Percentiles rank a stretch among this genome's conserved stretches.
These are phyloP conservation scores for Oceanites oceanicus DNA, from an alignment of 2,113 vertebrate species.

Conservation along the genomic window DNA sequence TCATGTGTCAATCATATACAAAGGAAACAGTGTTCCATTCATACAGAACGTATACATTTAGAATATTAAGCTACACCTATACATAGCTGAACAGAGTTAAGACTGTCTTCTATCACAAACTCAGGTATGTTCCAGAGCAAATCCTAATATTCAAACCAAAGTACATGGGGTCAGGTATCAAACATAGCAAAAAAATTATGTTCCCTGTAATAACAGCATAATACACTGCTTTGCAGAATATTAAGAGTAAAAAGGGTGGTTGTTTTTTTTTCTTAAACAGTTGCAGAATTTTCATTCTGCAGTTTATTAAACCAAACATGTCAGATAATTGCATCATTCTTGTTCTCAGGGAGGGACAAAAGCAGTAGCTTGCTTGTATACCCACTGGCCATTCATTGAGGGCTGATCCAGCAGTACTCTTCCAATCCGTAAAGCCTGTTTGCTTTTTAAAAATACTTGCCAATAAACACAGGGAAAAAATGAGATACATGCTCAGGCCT, in stretches of 20 bases:
- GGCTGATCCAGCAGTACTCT: background rate
- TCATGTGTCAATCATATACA: background rate
- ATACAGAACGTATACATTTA: background rate
- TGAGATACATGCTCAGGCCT: background rate
- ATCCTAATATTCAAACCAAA: background rate
- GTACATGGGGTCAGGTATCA: background rate
- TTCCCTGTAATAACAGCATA: background rate
- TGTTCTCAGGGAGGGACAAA: background rate
- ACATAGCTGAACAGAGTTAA: background rate
- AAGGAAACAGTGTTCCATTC: background rate
- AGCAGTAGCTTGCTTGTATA: background rate
- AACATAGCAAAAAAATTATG: background rate
- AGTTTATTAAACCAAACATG: background rate
- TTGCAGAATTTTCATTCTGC: background rate
- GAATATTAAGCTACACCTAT: background rate
- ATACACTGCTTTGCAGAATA: background rate
- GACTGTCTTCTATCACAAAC: background rate
- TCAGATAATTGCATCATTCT: background rate
- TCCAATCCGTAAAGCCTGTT: background rate
- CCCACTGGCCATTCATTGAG: background rate
- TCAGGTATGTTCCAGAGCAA: background rate
- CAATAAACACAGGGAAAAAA: background rate
- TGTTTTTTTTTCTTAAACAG: background rate
- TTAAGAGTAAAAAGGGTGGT: background rate
- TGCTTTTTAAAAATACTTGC: background rate